Evolutionary conservation across 2,888 invertebrate species (phyloP).

Genomic region (Entomobrya proxima): DNA sequence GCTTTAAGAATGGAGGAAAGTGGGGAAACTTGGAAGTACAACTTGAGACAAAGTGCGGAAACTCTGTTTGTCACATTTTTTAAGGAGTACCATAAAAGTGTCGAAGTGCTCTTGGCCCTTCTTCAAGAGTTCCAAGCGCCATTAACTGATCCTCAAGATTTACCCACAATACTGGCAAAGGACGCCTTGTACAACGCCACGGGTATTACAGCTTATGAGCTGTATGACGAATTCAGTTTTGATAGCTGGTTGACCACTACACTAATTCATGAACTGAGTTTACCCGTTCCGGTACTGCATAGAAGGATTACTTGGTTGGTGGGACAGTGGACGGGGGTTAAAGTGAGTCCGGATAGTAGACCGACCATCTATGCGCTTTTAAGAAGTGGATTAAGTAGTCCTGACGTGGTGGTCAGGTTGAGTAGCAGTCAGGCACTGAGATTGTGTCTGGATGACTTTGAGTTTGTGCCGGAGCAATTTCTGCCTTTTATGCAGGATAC

Average conservation of each 20-base stretch:
- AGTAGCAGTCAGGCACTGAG: conserved; percentile 91
- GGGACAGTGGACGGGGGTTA: conserved; percentile 85
- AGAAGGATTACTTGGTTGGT: conserved; percentile 90
- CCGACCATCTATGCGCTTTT: conserved; percentile 89
- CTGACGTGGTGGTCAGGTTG: conserved; percentile 91
- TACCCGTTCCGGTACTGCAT: conserved; percentile 88
- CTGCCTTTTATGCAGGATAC: conserved; percentile 87
- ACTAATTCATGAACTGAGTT: conserved; percentile 87
- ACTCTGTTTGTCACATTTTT: conserved; percentile 90
- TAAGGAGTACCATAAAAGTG: conserved; percentile 85
- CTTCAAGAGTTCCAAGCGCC: conserved; percentile 84
- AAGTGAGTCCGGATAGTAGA: conserved; percentile 86
- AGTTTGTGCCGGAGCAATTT: conserved; percentile 92
- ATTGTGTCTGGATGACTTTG: conserved; percentile 92
- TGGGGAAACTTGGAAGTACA: conserved; percentile 96
- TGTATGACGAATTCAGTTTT: conserved; percentile 95
- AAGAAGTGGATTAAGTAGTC: conserved; percentile 84
- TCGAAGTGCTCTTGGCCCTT: conserved; percentile 86
- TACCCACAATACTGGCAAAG: conserved; percentile 88
- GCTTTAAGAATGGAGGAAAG: conserved; percentile 83
- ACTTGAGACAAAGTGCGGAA: conserved; percentile 92
- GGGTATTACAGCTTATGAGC: conserved; percentile 90
- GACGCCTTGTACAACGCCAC: conserved; percentile 96
- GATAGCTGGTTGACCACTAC: conserved; percentile 93
- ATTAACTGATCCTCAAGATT: conserved; percentile 83